phyloP scores from a whole-genome alignment of 2,113 vertebrate species.

The Gallinago undulata region DNA sequence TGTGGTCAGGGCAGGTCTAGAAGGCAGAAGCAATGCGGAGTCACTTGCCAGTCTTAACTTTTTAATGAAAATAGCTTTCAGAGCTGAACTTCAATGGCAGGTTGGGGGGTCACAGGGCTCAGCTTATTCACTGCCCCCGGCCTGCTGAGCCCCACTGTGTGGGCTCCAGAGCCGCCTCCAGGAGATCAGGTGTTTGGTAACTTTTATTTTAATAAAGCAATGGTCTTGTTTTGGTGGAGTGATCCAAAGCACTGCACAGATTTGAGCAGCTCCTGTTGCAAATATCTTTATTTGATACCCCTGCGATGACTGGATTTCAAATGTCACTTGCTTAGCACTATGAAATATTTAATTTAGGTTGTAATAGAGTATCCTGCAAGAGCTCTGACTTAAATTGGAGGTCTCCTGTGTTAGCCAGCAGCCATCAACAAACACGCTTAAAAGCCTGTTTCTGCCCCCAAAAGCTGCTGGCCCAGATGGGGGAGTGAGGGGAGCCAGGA shows the following conservation, averaged over 20 bases:
- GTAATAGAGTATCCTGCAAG: background rate
- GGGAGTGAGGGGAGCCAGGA: background rate
- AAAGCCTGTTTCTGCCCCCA: background rate
- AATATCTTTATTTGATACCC: constrained; percentile 44
- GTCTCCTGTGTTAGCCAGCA: background rate
- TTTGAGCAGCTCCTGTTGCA: constrained; percentile 10
- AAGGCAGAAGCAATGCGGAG: background rate
- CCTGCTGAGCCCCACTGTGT: rapidly evolving
- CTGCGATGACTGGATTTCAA: constrained; percentile 14
- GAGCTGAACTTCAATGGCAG: background rate
- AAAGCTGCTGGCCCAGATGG: background rate
- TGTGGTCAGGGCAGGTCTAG: rapidly evolving
- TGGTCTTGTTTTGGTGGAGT: background rate
- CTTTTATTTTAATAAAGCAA: constrained; percentile 26
- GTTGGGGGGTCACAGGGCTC: background rate
- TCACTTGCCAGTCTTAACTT: background rate
- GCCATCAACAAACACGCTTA: background rate
- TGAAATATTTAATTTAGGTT: constrained; percentile 54
- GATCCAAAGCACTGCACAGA: background rate
- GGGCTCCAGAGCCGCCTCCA: background rate
- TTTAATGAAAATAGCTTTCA: background rate
- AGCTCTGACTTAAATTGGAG: background rate
- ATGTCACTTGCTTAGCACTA: constrained; percentile 48
- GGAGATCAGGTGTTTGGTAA: background rate
- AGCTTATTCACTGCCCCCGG: background rate